phyloP scores from a whole-genome alignment of 1,140 invertebrate genomes.

The Limonius californicus region DNA sequence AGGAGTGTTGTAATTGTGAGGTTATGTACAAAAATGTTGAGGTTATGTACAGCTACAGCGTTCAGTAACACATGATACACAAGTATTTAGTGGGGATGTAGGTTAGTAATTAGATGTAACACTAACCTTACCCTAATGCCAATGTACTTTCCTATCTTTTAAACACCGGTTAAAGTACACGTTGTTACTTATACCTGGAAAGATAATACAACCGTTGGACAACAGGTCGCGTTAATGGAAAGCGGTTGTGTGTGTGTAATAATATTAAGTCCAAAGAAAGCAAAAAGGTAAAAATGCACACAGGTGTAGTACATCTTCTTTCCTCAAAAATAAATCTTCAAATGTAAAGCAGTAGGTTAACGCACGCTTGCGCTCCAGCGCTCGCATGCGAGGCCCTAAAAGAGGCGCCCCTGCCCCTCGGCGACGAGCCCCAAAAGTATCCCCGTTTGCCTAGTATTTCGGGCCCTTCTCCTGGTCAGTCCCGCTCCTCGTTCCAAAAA shows the following conservation, averaged over 20 bases:
- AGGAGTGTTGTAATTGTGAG: too few relatives aligned
- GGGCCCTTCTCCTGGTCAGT: conserved; percentile 28
- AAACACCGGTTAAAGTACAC: too few relatives aligned
- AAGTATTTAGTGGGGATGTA: background rate
- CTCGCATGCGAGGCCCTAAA: background rate
- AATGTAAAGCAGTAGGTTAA: background rate
- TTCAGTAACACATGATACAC: too few relatives aligned
- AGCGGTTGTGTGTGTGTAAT: too few relatives aligned
- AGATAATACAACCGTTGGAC: too few relatives aligned
- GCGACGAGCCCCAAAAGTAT: background rate
- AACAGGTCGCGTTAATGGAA: too few relatives aligned
- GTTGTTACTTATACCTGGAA: too few relatives aligned
- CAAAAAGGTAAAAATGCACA: background rate
- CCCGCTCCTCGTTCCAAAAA: conserved; percentile 55
- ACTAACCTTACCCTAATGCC: conserved; percentile 9
- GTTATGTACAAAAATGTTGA: too few relatives aligned
- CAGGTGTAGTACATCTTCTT: background rate
- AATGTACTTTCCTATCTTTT: background rate
- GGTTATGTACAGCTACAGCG: too few relatives aligned
- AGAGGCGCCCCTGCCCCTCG: background rate
- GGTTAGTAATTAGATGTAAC: conserved; percentile 2
- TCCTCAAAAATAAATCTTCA: background rate
- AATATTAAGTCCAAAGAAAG: too few relatives aligned
- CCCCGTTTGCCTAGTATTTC: conserved; percentile 31
- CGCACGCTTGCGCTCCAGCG: background rate